Percentiles rank a stretch among this genome's conserved stretches.
Conservation (phyloP, 2,888 invertebrate species). For the Ceriagrion tenellum region DNA sequence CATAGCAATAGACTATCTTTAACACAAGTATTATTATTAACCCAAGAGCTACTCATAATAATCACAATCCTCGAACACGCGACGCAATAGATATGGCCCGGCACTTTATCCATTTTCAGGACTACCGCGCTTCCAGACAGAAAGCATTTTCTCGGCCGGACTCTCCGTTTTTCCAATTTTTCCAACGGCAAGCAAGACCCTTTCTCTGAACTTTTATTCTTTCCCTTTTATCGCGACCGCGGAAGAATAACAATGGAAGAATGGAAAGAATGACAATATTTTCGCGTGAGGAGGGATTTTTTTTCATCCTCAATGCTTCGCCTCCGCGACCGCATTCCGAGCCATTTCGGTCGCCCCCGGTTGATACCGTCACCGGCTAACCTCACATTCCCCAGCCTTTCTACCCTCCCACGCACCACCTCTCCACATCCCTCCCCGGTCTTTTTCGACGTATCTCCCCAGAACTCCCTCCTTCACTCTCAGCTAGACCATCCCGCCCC, state of each 20-base stretch:
- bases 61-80: too few relatives aligned
- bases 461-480: not conserved
- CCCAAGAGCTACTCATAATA: too few relatives aligned
- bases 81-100: too few relatives aligned
- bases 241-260: not conserved
- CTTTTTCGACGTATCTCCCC: not conserved
- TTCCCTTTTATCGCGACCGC: not conserved
- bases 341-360: not conserved
- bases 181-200: not conserved
- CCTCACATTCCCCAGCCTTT: too few relatives aligned
- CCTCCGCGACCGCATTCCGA: not conserved
- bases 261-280: not conserved
- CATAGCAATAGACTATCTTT: too few relatives aligned
- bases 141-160: not conserved
- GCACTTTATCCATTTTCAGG: not conserved
- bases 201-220: not conserved
- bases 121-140: not conserved
- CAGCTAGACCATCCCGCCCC: not conserved
- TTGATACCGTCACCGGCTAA: not conserved
- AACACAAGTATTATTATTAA: too few relatives aligned
- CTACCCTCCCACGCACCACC: too few relatives aligned
- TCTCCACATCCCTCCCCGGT: not conserved
- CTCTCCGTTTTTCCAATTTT: not conserved
- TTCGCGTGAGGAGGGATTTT: not conserved
- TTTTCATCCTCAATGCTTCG: not conserved